Base-by-base conservation (phyloP, 2,888 invertebrate genomes). In the Drosophila fungiperda region DNA sequence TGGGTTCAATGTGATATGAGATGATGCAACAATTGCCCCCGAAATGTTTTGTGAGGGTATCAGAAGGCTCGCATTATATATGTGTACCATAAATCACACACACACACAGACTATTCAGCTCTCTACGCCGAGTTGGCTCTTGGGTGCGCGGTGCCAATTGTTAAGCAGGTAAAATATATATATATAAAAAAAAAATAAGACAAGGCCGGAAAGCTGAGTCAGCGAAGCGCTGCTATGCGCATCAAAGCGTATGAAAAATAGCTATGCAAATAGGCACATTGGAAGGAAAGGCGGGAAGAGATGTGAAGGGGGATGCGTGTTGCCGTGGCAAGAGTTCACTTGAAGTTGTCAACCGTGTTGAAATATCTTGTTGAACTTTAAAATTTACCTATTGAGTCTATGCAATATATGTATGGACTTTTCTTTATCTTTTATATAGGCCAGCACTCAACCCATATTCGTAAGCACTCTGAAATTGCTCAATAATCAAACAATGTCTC, bases 221-320 rank as follows among this genome's bases (percentile, higher is more conserved):
- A 20, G 94, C 80, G 50, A 95, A 80, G 76, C 94, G 93, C 0
- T 48, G 93, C 73, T 94, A 93, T 94, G 93, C 2, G 77, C 78
- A 78, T 65, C 78, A 74, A 65, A 78, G 78, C 78, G 75, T 78
- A 71, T 61, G 50, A 77, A 73, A 60, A 53, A 50, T 40, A 55
- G 49, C 49, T 35, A 20, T 17, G 38, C 26, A 29, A n/a, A 20
- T 29, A 4, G 20, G n/a, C 20, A 15, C 9, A 7, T 7, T 11
- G 5, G 2, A 29, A 6, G 29, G 4, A 6, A 29, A 29, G 8
- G 29, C 15, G 20, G 29, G 42, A 23, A 42, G 11, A 8, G 40
- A 12, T n/a, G 50, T 20, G 50, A 36, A 63, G 62, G 26, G 15
- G 49, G 55, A 9, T 45, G 26, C 32, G 55, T 65, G 59, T 40